Evolutionary conservation across 1,140 invertebrate genomes (phyloP), one percentile per base, ranked within the genome.

Genomic region (Thalassaphorura encarpata): DNA sequence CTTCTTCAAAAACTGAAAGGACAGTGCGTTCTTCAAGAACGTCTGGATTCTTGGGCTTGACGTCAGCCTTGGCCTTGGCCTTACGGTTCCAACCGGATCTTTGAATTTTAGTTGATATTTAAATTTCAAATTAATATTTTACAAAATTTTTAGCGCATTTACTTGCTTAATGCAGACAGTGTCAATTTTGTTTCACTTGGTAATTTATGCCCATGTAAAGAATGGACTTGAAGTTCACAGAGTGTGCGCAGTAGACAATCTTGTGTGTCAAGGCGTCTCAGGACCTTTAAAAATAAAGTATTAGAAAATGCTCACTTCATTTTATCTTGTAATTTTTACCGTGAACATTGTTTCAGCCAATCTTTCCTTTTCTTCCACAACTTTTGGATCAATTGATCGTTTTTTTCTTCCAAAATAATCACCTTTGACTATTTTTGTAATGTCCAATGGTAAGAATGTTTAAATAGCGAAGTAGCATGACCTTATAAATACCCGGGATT

Each of bases 321-420:
- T 11, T 11, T 36, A 36, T 11, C 11, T 36, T 36, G 33, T 36
- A 11, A 3, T 13, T 39, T 28, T 59, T 56, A 64, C 63, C 40
- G 63, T 64, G 45, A 61, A 64, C 63, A 64, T 64, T 6, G 54
- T 64, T 29, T 64, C 63, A 11, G 63, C 63, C 18, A 64, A 26
- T 18, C 59, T 48, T 48, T 64, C 52, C 36, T 56, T 60, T 33
- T 64, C 63, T 29, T 56, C 42, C 0, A 41, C 21, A n/a, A 62
- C 24, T 46, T 58, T 62, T 18, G 50, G 45, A 43, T 62, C 52
- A 0, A 36, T 50, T 8, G 29, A 8, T 40, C 51, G 29, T 24
- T 56, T 53, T 40, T 51, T 62, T 40, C 56, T 51, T 15, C 60
- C 18, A 21, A 52, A 56, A 58, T 50, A 55, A 3, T 60, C 47